Base-by-base conservation (phyloP, 2,113 vertebrate species). In the Antechinus flavipes region DNA sequence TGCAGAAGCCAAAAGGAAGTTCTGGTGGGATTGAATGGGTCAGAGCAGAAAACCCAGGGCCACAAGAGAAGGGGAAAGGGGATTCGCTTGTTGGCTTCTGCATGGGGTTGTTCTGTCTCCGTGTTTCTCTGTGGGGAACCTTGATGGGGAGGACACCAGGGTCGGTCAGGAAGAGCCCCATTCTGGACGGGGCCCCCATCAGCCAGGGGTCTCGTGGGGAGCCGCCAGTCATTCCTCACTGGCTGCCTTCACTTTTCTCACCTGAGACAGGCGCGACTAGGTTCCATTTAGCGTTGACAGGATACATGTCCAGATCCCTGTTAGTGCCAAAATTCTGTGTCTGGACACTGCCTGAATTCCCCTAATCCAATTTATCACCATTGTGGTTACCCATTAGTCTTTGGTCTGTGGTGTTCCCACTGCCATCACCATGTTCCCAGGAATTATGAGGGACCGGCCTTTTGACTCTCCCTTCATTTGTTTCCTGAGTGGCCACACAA, bases 181-280 rank as follows among this genome's bases (percentile, higher is more conserved):
- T 0, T 30, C 11, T 0, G 27, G 58, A 27, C 11, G 30, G 8
- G 14, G 58, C 0, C 11, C 16, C 16, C 35, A 19, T 30, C 2
- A 4, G 54, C 14, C 11, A 54, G 53, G 54, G 11, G 11, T 16
- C 54, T 54, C 11, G 54, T 2, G 14, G 54, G 54, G 54, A 54
- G 54, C 11, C 2, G 11, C 30, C 27, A 1, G 1, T 3, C 58
- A 35, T 27, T 68, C 11, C 12, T 12, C 58, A 3, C 14, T 68
- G 12, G 12, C 56, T 61, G 56, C 26, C 27, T 61, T 9, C 56
- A 61, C 2, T 61, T 61, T 61, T 30, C 26, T 61, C 27, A 61
- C 27, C 56, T 30, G 56, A 61, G 9, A 61, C 58, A 35, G 58
- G 9, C 58, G 3, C 3, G 30, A 30, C 11, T 30, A 68, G 4